Conservation (phyloP, 2,113 vertebrate species). For the Pao palembangensis region DNA sequence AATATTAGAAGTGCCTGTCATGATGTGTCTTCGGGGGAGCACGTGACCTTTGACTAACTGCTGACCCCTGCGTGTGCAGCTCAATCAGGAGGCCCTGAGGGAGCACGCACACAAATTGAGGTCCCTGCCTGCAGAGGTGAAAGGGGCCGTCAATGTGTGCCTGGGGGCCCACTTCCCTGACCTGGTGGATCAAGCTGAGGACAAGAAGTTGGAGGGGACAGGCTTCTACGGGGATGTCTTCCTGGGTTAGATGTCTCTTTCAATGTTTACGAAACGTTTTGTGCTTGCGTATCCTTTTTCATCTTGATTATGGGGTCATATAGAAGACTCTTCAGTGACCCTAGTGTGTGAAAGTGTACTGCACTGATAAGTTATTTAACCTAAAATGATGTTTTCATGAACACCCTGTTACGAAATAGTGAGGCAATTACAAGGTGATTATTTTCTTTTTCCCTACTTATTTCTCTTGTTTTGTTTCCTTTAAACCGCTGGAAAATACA, state of each 20-base stretch:
- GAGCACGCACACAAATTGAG: slow-evolving; percentile 79
- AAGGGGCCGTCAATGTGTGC: slow-evolving; percentile 75
- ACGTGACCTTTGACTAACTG: slow-evolving; percentile 11
- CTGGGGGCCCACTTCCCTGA: slow-evolving; percentile 68
- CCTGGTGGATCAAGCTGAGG: slow-evolving; percentile 55
- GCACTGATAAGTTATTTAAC: slow-evolving; percentile 20
- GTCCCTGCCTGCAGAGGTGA: slow-evolving; percentile 74
- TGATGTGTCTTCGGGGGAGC: not conserved
- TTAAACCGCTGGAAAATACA: not conserved
- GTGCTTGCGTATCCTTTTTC: not conserved
- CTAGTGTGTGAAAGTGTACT: slow-evolving; percentile 21
- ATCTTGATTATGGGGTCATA: not conserved
- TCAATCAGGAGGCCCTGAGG: slow-evolving; percentile 75
- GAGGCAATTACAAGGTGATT: not conserved
- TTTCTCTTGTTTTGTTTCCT: slow-evolving; percentile 7
- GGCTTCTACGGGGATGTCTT: slow-evolving; percentile 70
- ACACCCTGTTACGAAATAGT: slow-evolving; percentile 1
- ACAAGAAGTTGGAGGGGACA: slow-evolving; percentile 36
- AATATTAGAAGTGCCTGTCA: slow-evolving; percentile 26
- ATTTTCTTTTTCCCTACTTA: not conserved
- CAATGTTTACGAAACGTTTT: not conserved
- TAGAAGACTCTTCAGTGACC: slow-evolving; percentile 5
- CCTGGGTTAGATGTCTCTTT: slow-evolving; percentile 57
- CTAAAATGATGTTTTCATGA: not conserved
- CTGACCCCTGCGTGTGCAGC: slow-evolving; percentile 68